Percentiles rank a stretch among this genome's conserved stretches.
These are phyloP conservation scores for Unio pictorum DNA, from an alignment of 2,888 invertebrate genomes.

Conservation along the genomic window DNA sequence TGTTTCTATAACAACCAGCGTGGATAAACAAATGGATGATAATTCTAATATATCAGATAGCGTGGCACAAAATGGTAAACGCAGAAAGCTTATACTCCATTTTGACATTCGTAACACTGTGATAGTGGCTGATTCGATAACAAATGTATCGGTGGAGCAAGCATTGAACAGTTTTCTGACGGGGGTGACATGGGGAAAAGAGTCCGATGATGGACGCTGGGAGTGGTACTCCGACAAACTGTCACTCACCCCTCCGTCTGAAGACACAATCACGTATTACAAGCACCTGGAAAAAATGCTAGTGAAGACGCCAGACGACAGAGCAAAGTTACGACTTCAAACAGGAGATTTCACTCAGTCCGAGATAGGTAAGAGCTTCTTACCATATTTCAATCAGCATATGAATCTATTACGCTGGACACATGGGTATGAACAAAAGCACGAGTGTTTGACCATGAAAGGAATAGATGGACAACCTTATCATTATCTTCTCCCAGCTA, in stretches of 20 bases:
- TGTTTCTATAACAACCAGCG: too few species aligned
- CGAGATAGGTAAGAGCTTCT: slow-evolving; percentile 57
- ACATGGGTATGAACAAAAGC: slow-evolving; percentile 27
- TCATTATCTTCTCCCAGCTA: slow-evolving; percentile 68
- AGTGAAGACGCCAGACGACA: slow-evolving; percentile 60
- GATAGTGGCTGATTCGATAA: slow-evolving; percentile 68
- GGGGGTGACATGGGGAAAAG: slow-evolving; percentile 68
- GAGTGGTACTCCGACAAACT: slow-evolving; percentile 61
- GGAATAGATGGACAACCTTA: slow-evolving; percentile 61
- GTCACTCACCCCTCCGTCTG: slow-evolving; percentile 54
- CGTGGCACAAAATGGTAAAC: background rate
- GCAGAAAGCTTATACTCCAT: slow-evolving; percentile 68
- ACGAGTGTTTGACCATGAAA: slow-evolving; percentile 51
- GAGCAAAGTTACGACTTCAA: slow-evolving; percentile 57
- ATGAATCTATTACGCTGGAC: slow-evolving; percentile 60
- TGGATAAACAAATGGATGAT: too few species aligned
- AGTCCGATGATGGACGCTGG: slow-evolving; percentile 53
- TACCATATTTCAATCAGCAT: slow-evolving; percentile 57
- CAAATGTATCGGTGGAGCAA: slow-evolving; percentile 66
- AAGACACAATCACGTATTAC: slow-evolving; percentile 63
- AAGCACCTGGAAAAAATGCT: slow-evolving; percentile 65
- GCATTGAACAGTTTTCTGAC: slow-evolving; percentile 71
- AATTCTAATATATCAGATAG: too few species aligned
- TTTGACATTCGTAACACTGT: slow-evolving; percentile 70
- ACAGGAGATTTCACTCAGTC: slow-evolving; percentile 68